phyloP scores from a whole-genome alignment of 2,888 invertebrate genomes.

The Drosophila merina region DNA sequence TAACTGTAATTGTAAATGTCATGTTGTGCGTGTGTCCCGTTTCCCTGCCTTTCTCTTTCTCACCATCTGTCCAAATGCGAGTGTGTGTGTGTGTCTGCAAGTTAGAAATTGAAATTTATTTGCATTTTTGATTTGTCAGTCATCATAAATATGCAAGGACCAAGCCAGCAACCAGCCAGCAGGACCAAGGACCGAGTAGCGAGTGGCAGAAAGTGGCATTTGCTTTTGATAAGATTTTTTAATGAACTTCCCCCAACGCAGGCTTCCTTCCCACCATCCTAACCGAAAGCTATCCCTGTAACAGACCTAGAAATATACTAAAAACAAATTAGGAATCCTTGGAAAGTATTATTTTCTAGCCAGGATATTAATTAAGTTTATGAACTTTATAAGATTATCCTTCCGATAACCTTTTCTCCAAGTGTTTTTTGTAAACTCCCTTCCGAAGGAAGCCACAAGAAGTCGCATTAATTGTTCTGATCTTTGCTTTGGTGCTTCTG shows the following conservation, averaged over 20 bases:
- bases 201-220: slow-evolving; percentile 37
- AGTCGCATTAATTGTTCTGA: slow-evolving; percentile 64
- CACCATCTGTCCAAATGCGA: not conserved
- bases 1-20: slow-evolving; percentile 76
- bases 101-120: slow-evolving; percentile 79
- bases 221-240: slow-evolving; percentile 49
- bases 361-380: too few species aligned
- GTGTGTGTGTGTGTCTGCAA: slow-evolving; percentile 45
- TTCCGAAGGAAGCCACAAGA: slow-evolving; percentile 57
- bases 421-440: slow-evolving; percentile 11
- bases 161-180: slow-evolving; percentile 20
- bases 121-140: slow-evolving; percentile 78
- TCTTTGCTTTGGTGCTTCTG: slow-evolving; percentile 26
- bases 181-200: not conserved
- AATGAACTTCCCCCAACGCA: slow-evolving; percentile 39
- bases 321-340: not conserved
- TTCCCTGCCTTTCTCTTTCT: not conserved
- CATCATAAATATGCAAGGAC: slow-evolving; percentile 72
- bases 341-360: not conserved
- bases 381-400: too few species aligned
- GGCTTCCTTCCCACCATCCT: slow-evolving; percentile 5
- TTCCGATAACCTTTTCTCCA: not conserved
- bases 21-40: slow-evolving; percentile 64
- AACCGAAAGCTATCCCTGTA: slow-evolving; percentile 16
- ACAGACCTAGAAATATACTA: not conserved